Base-by-base conservation (phyloP, 2,888 invertebrate genomes). In the Dilophus febrilis region DNA sequence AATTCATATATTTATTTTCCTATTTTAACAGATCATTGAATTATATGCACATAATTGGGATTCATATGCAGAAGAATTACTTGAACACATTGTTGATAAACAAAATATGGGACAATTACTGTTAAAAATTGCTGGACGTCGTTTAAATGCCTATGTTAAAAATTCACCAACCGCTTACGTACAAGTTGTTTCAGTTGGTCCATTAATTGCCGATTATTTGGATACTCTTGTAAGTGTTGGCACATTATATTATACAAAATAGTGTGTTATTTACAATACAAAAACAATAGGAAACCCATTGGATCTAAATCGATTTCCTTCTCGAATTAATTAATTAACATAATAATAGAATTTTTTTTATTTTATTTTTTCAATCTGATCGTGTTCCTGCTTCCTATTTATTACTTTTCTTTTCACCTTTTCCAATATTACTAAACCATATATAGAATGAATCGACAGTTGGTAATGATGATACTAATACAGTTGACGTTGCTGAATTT, bases 61-160 rank as follows among this genome's bases (percentile, higher is more conserved):
- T 56, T 52, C 56, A 4, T 55, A 74, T 35, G 75, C 72, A 4
- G 68, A 67, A 48, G 65, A 78, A 65, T 64, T 80, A 37, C 61
- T 84, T 26, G 59, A 70, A 12, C 65, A 74, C 16, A 71, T 88
- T 5, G 71, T 69, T 41, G 77, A 84, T 44, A 71, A 73, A n/a
- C 73, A 74, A 49, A 61, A 69, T 33, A 58, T 91, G 42, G 75
- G 85, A 10, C 66, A 71, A 2, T 72, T 80, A 46, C 64, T 94
- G 42, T 59, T 91, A 19, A 72, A 77, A 19, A 73, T 92, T 40
- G 83, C 81, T n/a, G 86, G 83, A 6, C 77, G 82, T 54, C 70
- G 92, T 46, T 61, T 92, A 44, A 74, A 76, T 56, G 68, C 75
- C 35, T 73, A 68, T 47, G 67, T 76, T 49, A 71, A 65, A 49